Conservation (phyloP, 1,140 invertebrate genomes). For the Epicauta chinensis region DNA sequence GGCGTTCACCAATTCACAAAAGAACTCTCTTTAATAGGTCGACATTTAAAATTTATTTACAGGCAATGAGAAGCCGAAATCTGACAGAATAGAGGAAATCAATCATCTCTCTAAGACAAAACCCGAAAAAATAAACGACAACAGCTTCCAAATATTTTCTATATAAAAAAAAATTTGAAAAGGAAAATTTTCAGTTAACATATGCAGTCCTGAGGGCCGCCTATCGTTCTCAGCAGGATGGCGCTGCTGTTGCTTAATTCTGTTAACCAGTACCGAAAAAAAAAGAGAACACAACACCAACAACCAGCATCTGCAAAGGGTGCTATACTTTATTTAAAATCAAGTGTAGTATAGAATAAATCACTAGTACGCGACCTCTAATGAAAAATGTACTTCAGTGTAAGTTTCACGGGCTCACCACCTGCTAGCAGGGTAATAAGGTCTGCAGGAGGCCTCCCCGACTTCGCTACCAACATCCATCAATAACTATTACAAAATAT, state of each 20-base stretch:
- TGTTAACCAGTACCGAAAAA: conserved; percentile 14
- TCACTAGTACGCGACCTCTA: conserved; percentile 24
- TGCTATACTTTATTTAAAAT: conserved; percentile 20
- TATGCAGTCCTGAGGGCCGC: not conserved
- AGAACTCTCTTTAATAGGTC: too few species aligned
- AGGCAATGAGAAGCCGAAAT: too few species aligned
- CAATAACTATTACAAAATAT: conserved; percentile 33
- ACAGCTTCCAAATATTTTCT: too few species aligned
- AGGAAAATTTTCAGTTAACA: too few species aligned
- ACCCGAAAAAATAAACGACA: too few species aligned
- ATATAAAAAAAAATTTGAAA: too few species aligned
- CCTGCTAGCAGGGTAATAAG: conserved; percentile 34
- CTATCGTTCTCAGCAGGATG: conserved; percentile 22
- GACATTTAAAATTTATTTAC: too few species aligned
- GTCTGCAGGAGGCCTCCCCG: conserved; percentile 26
- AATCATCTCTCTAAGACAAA: too few species aligned
- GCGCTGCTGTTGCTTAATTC: conserved; percentile 29
- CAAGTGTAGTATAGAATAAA: conserved; percentile 23
- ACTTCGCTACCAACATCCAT: conserved; percentile 34
- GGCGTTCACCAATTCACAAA: not conserved
- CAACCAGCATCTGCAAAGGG: conserved; percentile 20
- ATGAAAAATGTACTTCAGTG: conserved; percentile 28
- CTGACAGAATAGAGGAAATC: too few species aligned
- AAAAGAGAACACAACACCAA: too few species aligned
- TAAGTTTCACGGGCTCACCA: conserved; percentile 30